Base-by-base conservation (phyloP, 2,888 invertebrate species). In the Chelonus formosanus region DNA sequence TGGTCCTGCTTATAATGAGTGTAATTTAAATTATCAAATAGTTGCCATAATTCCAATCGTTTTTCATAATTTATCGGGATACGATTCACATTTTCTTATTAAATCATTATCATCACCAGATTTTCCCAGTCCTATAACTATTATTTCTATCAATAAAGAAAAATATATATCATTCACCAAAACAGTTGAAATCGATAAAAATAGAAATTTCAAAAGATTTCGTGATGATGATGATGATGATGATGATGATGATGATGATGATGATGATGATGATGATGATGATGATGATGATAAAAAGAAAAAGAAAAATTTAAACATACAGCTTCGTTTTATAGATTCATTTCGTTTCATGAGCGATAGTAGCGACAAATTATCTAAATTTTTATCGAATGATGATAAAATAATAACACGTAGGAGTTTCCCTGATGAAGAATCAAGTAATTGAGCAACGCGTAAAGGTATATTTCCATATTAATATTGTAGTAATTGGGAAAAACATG, bases 401-500 rank as follows among this genome's bases (percentile, higher is more conserved):
- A 67, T 57, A 36, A 65, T 66, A 7, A 66, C 62, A 3, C 60
- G 59, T 4, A 63, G 63, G 36, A 50, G 68, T 56, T 60, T 60
- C 5, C 6, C 20, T 65, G 64, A 7, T 69, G 45, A 60, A n/a
- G 62, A 56, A 6, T 53, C 74, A 60, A 71, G 75, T 32, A 32
- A 67, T 3, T 63, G 74, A 20, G 53, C 78, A 4, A 73, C 44
- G 2, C 65, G 74, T 34, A 79, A 78, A 69, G 78, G 78, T 1
- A 72, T 80, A 10, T 78, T n/a, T n/a, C 78, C 78, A 4, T 80
- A 81, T 68, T 72, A 79, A 20, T 80, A 78, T 62, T 53, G 79
- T 6, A 70, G 72, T 31, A 59, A 35, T 2, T 60, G 50, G 53
- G 20, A 2, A 20, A 20, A 73, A 70, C 45, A 79, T 6, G 52